Evolutionary conservation across 2,888 invertebrate species (phyloP).

Genomic region (Podotricha telesiphe): DNA sequence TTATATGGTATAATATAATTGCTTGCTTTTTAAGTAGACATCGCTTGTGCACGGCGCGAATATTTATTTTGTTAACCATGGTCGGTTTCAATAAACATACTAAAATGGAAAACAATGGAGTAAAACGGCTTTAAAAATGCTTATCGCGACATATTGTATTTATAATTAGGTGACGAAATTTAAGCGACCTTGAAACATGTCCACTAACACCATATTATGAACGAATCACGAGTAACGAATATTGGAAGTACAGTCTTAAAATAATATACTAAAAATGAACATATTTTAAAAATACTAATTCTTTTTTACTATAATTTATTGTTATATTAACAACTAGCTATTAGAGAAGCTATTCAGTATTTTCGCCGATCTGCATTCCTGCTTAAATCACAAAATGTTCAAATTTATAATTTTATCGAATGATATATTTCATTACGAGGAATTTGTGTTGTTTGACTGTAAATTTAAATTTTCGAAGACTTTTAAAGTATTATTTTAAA

Average conservation of each 20-base stretch:
- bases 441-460: no score
- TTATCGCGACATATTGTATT: constrained; percentile 37
- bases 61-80: constrained; percentile 9
- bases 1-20: not conserved
- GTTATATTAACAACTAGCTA: no score
- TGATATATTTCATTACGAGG: no score
- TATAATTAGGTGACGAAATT: constrained; percentile 39
- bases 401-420: no score
- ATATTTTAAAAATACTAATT: no score
- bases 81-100: constrained; percentile 16
- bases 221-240: constrained; percentile 47
- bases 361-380: no score
- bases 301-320: no score
- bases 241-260: constrained; percentile 55
- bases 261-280: no score
- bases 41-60: not conserved
- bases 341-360: no score
- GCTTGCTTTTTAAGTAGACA: not conserved
- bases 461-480: no score
- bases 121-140: constrained; percentile 30
- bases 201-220: constrained; percentile 23
- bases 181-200: constrained; percentile 39
- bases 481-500: no score
- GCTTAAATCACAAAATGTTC: no score
- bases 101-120: constrained; percentile 35